phyloP scores from a whole-genome alignment of 2,113 vertebrate species.

The Ameiurus melas region DNA sequence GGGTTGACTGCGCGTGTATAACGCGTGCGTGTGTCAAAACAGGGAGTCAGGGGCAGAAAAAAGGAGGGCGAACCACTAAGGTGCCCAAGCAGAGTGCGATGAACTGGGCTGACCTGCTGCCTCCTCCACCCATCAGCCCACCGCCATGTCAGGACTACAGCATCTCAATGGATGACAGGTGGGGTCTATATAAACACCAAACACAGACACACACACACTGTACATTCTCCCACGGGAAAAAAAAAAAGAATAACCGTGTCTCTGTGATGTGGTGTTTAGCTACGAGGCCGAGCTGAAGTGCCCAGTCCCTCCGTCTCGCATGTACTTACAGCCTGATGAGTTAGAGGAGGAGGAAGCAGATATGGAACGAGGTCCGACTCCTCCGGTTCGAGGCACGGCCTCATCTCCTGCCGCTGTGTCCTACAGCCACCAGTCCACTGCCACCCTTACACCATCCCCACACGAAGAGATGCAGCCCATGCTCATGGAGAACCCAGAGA shows the following conservation, averaged over 20 bases:
- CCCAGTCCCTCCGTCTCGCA: conserved; percentile 88
- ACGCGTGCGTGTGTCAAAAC: conserved; percentile 46
- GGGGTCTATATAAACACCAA: conserved; percentile 49
- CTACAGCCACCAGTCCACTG: conserved; percentile 97
- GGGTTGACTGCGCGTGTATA: not conserved
- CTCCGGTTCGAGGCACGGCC: conserved; percentile 90
- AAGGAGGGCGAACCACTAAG: conserved; percentile 87
- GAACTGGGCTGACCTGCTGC: conserved; percentile 96
- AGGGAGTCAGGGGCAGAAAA: conserved; percentile 99
- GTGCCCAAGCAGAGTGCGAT: conserved; percentile 90
- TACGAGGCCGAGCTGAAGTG: conserved; percentile 91
- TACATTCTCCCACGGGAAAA: not conserved
- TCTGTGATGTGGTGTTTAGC: conserved; percentile 67
- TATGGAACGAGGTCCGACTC: conserved; percentile 92
- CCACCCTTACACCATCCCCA: conserved; percentile 94
- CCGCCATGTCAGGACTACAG: conserved; percentile 89
- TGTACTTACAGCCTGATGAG: conserved; percentile 96
- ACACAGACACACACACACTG: conserved; percentile 37
- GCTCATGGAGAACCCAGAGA: conserved; percentile 86
- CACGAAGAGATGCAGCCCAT: conserved; percentile 97
- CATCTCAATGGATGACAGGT: conserved; percentile 88
- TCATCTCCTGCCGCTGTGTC: conserved; percentile 96
- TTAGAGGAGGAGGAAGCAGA: conserved; percentile 85
- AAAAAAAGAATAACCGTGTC: not conserved
- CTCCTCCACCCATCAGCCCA: conserved; percentile 92